A percentile compares a stretch with the other conserved stretches of the same genome.
These are phyloP conservation scores for Polydesmus complanatus DNA, from an alignment of 2,888 invertebrate genomes.

Conservation along the genomic window DNA sequence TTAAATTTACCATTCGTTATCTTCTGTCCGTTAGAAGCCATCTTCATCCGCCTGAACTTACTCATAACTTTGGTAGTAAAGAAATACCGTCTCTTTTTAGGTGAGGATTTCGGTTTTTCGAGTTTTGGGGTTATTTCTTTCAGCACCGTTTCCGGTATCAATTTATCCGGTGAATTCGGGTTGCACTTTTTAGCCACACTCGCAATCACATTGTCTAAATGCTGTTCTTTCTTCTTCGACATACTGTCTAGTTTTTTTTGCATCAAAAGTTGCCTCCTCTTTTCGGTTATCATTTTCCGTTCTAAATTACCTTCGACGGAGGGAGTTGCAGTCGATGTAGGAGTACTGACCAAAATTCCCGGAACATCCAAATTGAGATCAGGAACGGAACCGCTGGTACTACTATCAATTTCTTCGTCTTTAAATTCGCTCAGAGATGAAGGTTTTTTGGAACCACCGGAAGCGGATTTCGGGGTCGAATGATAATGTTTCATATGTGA, in stretches of 20 bases:
- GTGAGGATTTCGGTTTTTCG: background rate
- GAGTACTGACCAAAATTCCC: background rate
- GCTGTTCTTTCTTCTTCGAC: background rate
- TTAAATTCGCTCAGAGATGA: background rate
- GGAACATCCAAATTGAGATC: background rate
- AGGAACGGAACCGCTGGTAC: background rate
- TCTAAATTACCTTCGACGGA: constrained; percentile 8
- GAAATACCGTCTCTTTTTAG: constrained; percentile 1
- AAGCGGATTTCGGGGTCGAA: constrained; percentile 35
- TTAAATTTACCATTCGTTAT: constrained; percentile 1
- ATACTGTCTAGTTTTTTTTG: constrained; percentile 8
- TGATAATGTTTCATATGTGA: constrained; percentile 88
- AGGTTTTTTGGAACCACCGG: background rate
- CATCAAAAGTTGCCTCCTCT: constrained; percentile 14
- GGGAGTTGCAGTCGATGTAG: background rate
- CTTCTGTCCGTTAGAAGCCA: background rate
- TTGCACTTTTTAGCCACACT: background rate
- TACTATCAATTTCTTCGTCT: background rate
- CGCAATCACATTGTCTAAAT: background rate
- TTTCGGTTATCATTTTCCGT: constrained; percentile 15
- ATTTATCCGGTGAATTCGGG: background rate
- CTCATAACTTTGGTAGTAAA: background rate
- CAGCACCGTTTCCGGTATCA: background rate
- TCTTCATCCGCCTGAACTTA: background rate
- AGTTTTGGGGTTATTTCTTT: background rate